Evolutionary conservation across 2,797 vertebrate species (phyloP).

Genomic region (Serranus cabrilla): DNA sequence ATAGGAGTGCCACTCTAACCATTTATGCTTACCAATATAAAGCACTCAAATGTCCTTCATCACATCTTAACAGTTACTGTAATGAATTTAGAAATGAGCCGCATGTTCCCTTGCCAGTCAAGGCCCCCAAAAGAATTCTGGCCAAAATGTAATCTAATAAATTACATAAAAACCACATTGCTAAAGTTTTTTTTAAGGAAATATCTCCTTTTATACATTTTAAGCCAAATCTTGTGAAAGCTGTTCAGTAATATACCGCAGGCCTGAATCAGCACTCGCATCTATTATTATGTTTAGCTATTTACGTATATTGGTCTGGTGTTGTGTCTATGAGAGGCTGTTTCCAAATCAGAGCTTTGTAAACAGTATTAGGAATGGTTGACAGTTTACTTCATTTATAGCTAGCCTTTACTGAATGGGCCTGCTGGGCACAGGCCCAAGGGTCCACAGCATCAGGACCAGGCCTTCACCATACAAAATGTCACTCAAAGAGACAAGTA

Average conservation of each 20-base stretch:
- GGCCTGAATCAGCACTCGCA: not conserved
- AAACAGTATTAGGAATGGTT: not conserved
- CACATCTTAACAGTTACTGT: not conserved
- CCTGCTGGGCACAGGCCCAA: no score
- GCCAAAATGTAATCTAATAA: no score
- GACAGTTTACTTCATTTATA: not conserved
- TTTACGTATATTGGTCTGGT: not conserved
- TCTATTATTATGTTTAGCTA: not conserved
- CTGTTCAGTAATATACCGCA: not conserved
- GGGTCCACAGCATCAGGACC: no score
- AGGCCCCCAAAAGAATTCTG: not conserved
- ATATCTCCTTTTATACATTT: not conserved
- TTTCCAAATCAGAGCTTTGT: not conserved
- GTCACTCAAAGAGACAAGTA: no score
- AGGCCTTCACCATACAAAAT: no score
- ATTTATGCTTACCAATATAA: not conserved
- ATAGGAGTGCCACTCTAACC: not conserved
- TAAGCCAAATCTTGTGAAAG: not conserved
- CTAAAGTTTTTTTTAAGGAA: not conserved
- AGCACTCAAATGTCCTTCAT: not conserved
- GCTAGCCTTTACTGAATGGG: not conserved
- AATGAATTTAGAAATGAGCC: not conserved
- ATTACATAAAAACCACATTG: not conserved
- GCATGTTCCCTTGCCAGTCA: not conserved
- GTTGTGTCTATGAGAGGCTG: not conserved